A percentile compares a stretch with the other conserved stretches of the same genome.
Evolutionary conservation across 2,888 invertebrate genomes (phyloP).

Genomic region (Linnaemya vulpina): DNA sequence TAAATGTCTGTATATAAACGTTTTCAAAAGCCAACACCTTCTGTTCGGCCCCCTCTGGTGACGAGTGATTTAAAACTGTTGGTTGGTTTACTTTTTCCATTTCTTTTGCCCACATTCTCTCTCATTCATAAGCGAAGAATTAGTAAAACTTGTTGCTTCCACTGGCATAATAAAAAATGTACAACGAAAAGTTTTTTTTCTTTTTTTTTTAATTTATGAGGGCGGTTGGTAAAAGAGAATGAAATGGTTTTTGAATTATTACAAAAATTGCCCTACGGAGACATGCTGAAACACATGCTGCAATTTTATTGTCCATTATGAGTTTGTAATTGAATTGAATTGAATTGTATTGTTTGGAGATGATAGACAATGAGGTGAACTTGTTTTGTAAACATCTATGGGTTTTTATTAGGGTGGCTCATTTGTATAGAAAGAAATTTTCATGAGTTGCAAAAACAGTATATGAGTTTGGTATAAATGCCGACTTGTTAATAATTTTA

Average conservation of each 20-base stretch:
- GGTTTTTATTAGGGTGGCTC: no score
- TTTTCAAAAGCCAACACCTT: constrained; percentile 31
- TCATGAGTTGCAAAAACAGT: no score
- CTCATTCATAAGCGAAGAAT: constrained; percentile 55
- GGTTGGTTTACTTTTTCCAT: neutral
- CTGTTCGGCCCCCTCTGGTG: constrained; percentile 50
- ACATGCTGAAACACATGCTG: constrained; percentile 38
- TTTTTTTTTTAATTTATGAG: neutral
- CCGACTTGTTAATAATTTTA: no score
- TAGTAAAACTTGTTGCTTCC: constrained; percentile 67
- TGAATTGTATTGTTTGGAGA: constrained; percentile 28
- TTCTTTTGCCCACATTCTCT: constrained; percentile 9
- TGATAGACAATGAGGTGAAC: constrained; percentile 65
- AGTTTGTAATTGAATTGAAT: constrained; percentile 60
- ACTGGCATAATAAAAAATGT: neutral
- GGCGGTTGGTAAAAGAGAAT: constrained; percentile 30
- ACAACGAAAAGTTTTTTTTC: neutral
- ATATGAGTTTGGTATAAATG: no score
- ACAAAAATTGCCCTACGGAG: constrained; percentile 64
- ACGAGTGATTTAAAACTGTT: constrained; percentile 60
- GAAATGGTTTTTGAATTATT: constrained; percentile 66
- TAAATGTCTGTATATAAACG: neutral
- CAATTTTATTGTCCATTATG: constrained; percentile 54
- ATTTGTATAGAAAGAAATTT: no score
- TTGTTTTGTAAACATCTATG: no score